Percentiles rank a stretch among this genome's conserved stretches.
Evolutionary conservation across 2,888 invertebrate species (phyloP).

Genomic region (Horisme vitalbata): DNA sequence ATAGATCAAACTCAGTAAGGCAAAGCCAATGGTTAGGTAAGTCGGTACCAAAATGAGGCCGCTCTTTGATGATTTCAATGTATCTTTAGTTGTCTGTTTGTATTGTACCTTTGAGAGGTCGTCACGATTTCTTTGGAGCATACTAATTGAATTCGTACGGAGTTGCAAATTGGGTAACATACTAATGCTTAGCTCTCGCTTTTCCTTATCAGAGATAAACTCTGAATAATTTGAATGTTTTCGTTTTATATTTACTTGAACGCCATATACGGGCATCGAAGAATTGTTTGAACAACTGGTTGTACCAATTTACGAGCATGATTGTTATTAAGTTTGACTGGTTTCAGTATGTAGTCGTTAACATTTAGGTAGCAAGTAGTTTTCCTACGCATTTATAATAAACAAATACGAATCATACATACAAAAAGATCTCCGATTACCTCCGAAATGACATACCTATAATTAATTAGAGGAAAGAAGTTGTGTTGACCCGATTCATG

Average conservation of each 20-base stretch:
- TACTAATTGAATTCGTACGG: conserved; percentile 64
- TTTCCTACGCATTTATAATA: no score
- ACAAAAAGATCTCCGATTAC: no score
- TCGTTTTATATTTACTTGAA: background rate
- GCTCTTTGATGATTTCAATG: background rate
- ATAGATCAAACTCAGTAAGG: no score
- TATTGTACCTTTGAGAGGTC: conserved; percentile 35
- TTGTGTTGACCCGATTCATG: conserved; percentile 20
- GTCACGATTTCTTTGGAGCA: conserved; percentile 61
- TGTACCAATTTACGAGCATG: background rate
- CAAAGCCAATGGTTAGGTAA: no score
- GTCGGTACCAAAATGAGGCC: background rate
- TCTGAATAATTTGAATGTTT: conserved; percentile 7
- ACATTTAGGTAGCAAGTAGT: no score
- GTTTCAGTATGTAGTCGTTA: no score
- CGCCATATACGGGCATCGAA: conserved; percentile 2
- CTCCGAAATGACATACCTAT: conserved; percentile 1
- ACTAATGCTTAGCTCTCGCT: conserved; percentile 45
- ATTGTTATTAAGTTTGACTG: no score
- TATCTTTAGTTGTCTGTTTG: no score
- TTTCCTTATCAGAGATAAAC: conserved; percentile 21
- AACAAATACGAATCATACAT: no score
- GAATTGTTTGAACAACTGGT: conserved; percentile 6
- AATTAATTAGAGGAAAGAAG: conserved; percentile 5
- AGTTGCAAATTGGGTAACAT: conserved; percentile 53